Evolutionary conservation across 2,113 vertebrate species (phyloP).

Genomic region (Oenanthe melanoleuca): DNA sequence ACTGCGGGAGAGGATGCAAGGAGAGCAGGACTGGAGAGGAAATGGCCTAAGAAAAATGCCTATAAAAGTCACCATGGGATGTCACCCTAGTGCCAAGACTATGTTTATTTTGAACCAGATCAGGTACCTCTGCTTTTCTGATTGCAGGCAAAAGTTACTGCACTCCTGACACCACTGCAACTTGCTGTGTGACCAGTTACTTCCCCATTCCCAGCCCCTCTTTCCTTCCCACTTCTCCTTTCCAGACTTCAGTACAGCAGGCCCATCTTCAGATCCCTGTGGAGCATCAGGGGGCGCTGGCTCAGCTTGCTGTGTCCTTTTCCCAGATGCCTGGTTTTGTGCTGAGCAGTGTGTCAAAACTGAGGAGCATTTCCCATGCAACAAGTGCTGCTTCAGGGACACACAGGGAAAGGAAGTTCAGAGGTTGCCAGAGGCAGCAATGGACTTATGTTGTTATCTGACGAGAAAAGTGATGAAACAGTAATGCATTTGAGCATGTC

Average conservation of each 20-base stretch:
- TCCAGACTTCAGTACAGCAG: not conserved
- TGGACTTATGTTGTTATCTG: slow-evolving; percentile 2
- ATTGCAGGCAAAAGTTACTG: not conserved
- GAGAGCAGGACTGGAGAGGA: not conserved
- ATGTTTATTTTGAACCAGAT: slow-evolving; percentile 8
- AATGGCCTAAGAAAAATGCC: not conserved
- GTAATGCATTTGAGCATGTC: not conserved
- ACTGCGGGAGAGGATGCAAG: not conserved
- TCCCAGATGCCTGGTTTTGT: rapidly evolving
- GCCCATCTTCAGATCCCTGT: not conserved
- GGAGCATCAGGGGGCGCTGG: not conserved
- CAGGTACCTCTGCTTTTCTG: not conserved
- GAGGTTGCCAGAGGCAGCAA: slow-evolving; percentile 17
- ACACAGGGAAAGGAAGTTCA: not conserved
- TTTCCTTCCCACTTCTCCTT: not conserved
- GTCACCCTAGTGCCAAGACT: not conserved
- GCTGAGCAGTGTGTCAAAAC: not conserved
- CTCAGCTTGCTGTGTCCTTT: not conserved
- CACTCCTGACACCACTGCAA: not conserved
- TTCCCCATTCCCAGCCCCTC: not conserved
- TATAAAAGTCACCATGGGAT: not conserved
- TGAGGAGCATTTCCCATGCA: not conserved
- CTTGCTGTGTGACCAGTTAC: not conserved
- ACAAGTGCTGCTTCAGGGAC: not conserved
- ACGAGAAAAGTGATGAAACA: slow-evolving; percentile 22